These are phyloP conservation scores for Chrysocyon brachyurus DNA, from an alignment of 2,797 vertebrate species.

Conservation along the genomic window DNA sequence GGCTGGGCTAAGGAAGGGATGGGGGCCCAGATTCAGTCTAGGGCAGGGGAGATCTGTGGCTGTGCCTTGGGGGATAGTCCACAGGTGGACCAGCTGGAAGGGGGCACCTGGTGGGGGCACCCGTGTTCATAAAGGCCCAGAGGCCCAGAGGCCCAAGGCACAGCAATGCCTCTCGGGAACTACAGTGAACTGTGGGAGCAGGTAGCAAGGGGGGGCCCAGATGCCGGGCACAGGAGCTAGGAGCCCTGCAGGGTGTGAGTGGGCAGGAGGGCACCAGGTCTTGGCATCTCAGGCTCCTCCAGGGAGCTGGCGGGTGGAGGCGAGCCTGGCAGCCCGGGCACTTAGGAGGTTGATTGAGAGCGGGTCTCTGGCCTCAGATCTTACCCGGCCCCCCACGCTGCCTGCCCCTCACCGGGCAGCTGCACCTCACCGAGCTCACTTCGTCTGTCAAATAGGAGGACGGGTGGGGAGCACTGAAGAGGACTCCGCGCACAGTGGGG, in stretches of 20 bases:
- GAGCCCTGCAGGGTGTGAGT: background rate
- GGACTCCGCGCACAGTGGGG: background rate
- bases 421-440: background rate
- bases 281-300: rapidly evolving
- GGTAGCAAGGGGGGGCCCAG: background rate
- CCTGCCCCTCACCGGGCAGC: background rate
- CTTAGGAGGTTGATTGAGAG: background rate
- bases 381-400: too few species aligned
- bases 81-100: background rate
- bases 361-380: background rate
- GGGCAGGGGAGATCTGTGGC: too few species aligned
- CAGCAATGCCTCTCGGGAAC: background rate
- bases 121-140: background rate
- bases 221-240: rapidly evolving
- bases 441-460: background rate
- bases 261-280: too few species aligned
- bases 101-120: too few species aligned
- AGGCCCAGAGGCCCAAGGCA: background rate
- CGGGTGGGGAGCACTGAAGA: rapidly evolving
- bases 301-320: background rate
- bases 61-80: background rate
- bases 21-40: background rate
- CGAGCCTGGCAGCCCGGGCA: background rate
- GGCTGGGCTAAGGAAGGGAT: background rate
- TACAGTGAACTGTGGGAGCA: background rate